phyloP scores from a whole-genome alignment of 2,113 vertebrate species.

The Vicugna pacos region DNA sequence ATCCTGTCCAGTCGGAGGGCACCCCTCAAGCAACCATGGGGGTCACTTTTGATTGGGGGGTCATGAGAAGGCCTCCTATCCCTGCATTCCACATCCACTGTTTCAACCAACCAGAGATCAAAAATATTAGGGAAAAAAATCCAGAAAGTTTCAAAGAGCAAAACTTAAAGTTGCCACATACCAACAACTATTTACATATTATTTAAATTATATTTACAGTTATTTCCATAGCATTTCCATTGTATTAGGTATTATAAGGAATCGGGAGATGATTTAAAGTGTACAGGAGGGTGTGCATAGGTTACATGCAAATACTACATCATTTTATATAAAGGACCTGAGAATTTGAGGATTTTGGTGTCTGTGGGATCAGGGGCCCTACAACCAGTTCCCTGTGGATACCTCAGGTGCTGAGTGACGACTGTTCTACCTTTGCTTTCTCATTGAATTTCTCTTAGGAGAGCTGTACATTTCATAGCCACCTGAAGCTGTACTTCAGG shows the following conservation, averaged over 20 bases:
- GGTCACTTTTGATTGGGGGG: background rate
- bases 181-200: background rate
- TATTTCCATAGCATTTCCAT: background rate
- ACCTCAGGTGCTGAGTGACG: background rate
- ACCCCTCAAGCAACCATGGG: too few species aligned
- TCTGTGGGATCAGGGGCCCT: background rate
- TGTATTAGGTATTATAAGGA: background rate
- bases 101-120: background rate
- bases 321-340: background rate
- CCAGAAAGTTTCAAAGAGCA: background rate
- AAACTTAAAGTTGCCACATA: background rate
- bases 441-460: background rate
- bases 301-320: background rate
- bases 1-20: background rate
- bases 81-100: background rate
- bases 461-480: rapidly evolving
- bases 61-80: background rate
- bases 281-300: background rate
- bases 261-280: background rate
- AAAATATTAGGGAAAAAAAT: background rate
- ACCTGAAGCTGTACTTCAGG: background rate
- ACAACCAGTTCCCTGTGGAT: background rate
- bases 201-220: background rate
- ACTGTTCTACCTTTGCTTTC: background rate
- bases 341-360: background rate